These are phyloP conservation scores for Tragulus kanchil DNA, from an alignment of 2,113 vertebrate species.

Conservation along the genomic window DNA sequence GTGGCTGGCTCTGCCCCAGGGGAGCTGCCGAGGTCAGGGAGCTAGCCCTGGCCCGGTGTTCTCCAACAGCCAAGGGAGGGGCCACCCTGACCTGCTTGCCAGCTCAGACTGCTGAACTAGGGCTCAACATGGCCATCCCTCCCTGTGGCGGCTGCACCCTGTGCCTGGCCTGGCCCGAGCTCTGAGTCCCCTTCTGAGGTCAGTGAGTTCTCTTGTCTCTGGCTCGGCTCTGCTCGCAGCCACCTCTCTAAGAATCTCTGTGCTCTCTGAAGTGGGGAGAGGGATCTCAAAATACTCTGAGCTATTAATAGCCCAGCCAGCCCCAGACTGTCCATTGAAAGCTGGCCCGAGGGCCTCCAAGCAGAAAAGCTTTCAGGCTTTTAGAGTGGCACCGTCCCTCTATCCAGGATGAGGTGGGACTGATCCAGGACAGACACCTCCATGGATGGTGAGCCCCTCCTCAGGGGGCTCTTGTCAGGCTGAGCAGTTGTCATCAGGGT, in stretches of 20 bases:
- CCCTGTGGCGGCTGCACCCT: neutral
- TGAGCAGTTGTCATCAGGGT: constrained; percentile 53
- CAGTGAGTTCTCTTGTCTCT: neutral
- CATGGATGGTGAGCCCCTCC: constrained; percentile 31
- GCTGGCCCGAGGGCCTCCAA: constrained; percentile 72
- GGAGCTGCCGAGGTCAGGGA: constrained; percentile 72
- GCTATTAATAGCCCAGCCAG: constrained; percentile 80
- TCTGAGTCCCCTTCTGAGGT: constrained; percentile 24
- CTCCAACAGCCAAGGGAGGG: constrained; percentile 67
- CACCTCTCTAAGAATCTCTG: constrained; percentile 82
- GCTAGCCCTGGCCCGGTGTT: constrained; percentile 27
- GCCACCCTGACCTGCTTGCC: constrained; percentile 20
- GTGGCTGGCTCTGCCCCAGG: constrained; percentile 69
- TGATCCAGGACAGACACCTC: constrained; percentile 25
- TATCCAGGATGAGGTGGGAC: neutral
- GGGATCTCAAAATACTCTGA: constrained; percentile 80
- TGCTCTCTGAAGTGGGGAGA: constrained; percentile 75
- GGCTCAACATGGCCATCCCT: neutral
- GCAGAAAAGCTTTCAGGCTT: constrained; percentile 61
- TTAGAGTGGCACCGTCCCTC: neutral
- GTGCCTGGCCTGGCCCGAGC: constrained; percentile 5
- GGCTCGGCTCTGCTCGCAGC: constrained; percentile 65
- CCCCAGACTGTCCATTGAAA: constrained; percentile 58
- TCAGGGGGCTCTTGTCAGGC: neutral
- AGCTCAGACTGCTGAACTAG: constrained; percentile 46